Conservation (phyloP, 1,140 invertebrate genomes). For the Limonius californicus region DNA sequence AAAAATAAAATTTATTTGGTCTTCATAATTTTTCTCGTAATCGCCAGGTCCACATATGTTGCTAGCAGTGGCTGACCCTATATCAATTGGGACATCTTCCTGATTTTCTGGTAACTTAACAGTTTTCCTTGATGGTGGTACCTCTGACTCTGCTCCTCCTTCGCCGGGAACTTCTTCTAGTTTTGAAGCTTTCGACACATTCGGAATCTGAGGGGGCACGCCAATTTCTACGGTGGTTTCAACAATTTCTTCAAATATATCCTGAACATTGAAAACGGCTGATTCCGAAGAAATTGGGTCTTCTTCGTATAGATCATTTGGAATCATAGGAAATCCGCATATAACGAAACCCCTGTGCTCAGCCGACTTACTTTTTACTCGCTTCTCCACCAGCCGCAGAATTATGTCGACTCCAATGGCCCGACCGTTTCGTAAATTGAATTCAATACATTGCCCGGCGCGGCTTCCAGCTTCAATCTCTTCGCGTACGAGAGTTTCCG, state of each 20-base stretch:
- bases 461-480: constrained; percentile 51
- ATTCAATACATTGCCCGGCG: constrained; percentile 52
- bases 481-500: constrained; percentile 50
- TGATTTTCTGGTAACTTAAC: background rate
- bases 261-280: constrained; percentile 45
- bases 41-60: constrained; percentile 25
- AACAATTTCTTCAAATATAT: constrained; percentile 49
- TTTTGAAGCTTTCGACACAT: background rate
- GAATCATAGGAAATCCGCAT: constrained; percentile 56
- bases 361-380: constrained; percentile 49
- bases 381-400: constrained; percentile 49
- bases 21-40: constrained; percentile 33
- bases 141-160: constrained; percentile 29
- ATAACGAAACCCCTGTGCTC: constrained; percentile 57
- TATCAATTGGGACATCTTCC: background rate
- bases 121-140: background rate
- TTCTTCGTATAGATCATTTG: constrained; percentile 42
- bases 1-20: constrained; percentile 41
- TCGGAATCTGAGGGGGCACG: background rate
- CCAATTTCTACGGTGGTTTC: constrained; percentile 41
- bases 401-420: constrained; percentile 49
- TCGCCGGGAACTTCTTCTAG: constrained; percentile 26
- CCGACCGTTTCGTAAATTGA: constrained; percentile 52
- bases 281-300: constrained; percentile 50
- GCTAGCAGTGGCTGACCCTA: constrained; percentile 10